These are phyloP conservation scores for Ptyas mucosa DNA, from an alignment of 2,113 vertebrate genomes.

Conservation along the genomic window DNA sequence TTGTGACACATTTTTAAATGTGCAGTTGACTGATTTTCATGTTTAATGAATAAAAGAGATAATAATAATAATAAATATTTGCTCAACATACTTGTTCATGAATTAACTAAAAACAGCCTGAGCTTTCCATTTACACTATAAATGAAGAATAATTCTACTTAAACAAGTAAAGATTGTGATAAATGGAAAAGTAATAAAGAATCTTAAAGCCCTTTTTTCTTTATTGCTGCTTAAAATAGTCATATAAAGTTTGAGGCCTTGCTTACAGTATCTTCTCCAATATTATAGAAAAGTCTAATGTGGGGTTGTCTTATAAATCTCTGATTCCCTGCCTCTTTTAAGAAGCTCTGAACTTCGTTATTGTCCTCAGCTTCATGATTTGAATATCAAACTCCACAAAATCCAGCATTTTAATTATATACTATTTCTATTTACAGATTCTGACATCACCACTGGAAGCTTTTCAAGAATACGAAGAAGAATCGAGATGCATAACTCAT, in stretches of 20 bases:
- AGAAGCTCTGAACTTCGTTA: background rate
- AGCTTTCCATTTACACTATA: background rate
- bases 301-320: background rate
- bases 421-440: conserved; percentile 62
- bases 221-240: background rate
- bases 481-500: conserved; percentile 46
- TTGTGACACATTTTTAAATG: no score
- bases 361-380: conserved; percentile 10
- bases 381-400: conserved; percentile 51
- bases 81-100: background rate
- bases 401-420: conserved; percentile 57
- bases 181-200: background rate
- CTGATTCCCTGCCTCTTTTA: background rate
- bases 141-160: conserved; percentile 29
- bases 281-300: background rate
- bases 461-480: conserved; percentile 48
- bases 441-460: conserved; percentile 60
- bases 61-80: background rate
- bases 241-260: background rate
- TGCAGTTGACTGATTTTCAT: no score
- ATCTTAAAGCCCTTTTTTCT: background rate
- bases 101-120: background rate
- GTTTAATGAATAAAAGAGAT: no score
- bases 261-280: background rate
- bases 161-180: background rate